phyloP scores from a whole-genome alignment of 2,113 vertebrate species.

The Ursus arctos region DNA sequence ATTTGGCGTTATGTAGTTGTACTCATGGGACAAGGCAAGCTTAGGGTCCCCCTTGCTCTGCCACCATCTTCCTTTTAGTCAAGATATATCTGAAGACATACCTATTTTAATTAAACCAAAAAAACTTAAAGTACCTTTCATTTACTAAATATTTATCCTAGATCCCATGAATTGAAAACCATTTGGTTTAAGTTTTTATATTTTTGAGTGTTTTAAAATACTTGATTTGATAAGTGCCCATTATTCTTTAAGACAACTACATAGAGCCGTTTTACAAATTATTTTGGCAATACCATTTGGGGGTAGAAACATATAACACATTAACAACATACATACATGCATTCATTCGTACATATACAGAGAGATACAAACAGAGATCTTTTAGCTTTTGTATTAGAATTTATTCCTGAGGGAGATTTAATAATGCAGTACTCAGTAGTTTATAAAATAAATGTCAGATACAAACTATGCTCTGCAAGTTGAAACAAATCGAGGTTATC shows the following conservation, averaged over 20 bases:
- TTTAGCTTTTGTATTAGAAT: not conserved
- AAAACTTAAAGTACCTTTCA: not conserved
- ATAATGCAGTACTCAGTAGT: not conserved
- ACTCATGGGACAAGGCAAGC: not conserved
- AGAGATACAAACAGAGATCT: not conserved
- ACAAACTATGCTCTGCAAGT: not conserved
- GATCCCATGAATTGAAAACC: not conserved
- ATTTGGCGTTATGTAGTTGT: not conserved
- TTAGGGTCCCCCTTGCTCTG: not conserved
- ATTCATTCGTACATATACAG: not conserved
- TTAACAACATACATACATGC: not conserved
- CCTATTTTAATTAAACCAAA: not conserved
- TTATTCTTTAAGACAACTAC: not conserved
- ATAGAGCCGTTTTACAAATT: not conserved
- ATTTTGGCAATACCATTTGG: not conserved
- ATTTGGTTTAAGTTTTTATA: not conserved
- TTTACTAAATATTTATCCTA: not conserved
- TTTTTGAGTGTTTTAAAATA: not conserved
- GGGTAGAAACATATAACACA: not conserved
- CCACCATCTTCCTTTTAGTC: not conserved
- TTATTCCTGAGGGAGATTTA: not conserved
- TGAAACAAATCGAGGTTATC: not conserved
- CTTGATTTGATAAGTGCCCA: not conserved
- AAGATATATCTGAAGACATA: not conserved
- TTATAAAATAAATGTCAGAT: not conserved